Evolutionary conservation across 2,797 vertebrate species (phyloP), one percentile per base, ranked within the genome.

Genomic region (Halcyon leucocephala): DNA sequence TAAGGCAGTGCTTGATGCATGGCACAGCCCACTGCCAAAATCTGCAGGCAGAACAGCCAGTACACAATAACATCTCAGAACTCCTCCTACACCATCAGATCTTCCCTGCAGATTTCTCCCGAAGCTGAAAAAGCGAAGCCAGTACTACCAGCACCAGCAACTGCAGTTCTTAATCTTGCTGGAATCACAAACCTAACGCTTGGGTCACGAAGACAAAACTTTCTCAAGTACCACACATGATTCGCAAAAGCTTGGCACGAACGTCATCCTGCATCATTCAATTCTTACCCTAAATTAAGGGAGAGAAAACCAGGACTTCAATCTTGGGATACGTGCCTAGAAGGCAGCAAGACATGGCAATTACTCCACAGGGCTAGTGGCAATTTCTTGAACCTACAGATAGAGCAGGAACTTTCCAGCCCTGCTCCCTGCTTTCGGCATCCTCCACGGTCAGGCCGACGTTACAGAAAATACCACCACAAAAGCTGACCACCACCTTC

Each of bases 41-140:
- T 90, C 94, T 95, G 81, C 84, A 41, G 82, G 77, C 33, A 80
- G 94, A 96, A 96, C 95, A 95, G 86, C 79, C 67, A 93, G 94
- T 95, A 93, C 94, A 87, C 84, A 93, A 71, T 6, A 70, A n/a
- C 6, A 20, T 82, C 93, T 91, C 69, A 87, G 86, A 92, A 91
- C 76, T 93, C 96, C 95, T 96, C 94, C 93, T 52, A 96, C 95
- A 92, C 89, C 86, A 66, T 67, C 54, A 2, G 7, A 73, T 82
- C 86, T 57, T 94, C 82, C 48, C 95, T 85, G 67, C 55, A 67
- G 67, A 84, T 84, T 93, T 77, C 86, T 92, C 78, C 57, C 11
- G 0, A 65, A 82, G 67, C 55, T 77, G 81, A 84, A 84, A 61
- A 74, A 93, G 35, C 3, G 6, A 82, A 84, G 83, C 83, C 37